These are phyloP conservation scores for Phenacoccus solenopsis DNA, from an alignment of 1,140 invertebrate genomes.

Conservation along the genomic window DNA sequence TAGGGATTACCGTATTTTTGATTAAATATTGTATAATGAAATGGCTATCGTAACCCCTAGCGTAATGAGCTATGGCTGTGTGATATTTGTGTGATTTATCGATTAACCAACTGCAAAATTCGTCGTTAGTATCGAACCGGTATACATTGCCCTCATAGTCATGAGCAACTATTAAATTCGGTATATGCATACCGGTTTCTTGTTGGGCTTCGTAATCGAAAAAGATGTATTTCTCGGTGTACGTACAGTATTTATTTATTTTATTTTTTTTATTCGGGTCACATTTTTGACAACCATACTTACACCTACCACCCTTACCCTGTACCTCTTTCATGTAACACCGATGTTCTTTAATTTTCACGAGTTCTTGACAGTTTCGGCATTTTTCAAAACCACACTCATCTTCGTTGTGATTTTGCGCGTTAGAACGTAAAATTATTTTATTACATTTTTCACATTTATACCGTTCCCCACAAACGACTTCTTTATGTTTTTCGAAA, in stretches of 20 bases:
- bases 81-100: background rate
- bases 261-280: no score
- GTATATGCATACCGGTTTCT: slow-evolving; percentile 12
- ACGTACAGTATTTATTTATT: slow-evolving; percentile 9
- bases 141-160: background rate
- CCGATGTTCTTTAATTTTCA: no score
- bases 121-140: slow-evolving; percentile 4
- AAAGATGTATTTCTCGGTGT: slow-evolving; percentile 11
- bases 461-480: no score
- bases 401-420: no score
- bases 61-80: slow-evolving; percentile 18
- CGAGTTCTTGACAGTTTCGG: no score
- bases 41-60: background rate
- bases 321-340: no score
- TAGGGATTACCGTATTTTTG: slow-evolving; percentile 7
- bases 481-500: no score
- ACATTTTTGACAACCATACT: no score
- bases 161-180: slow-evolving; percentile 12
- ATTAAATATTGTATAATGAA: slow-evolving; percentile 14
- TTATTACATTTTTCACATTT: no score
- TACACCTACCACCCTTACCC: no score
- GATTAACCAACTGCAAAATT: slow-evolving; percentile 19
- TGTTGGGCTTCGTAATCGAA: slow-evolving; percentile 16
- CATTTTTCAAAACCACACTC: no score
- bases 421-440: no score